Evolutionary conservation across 2,888 invertebrate genomes (phyloP).

Genomic region (Aethes cnicana): DNA sequence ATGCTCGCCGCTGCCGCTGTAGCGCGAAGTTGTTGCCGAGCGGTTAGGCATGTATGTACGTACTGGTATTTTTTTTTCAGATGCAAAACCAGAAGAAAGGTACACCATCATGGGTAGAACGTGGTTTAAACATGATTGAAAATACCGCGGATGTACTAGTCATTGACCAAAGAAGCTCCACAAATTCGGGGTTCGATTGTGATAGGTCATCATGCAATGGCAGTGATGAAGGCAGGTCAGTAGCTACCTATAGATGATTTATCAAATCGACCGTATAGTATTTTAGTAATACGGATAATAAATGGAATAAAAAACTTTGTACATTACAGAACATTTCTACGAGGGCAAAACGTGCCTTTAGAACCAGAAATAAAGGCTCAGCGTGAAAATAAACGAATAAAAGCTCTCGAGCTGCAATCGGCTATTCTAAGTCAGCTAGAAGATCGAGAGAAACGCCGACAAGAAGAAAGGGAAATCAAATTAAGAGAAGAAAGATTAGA

Average conservation of each 20-base stretch:
- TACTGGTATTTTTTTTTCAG: constrained; percentile 48
- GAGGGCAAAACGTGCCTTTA: constrained; percentile 93
- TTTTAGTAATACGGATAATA: too few species aligned
- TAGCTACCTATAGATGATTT: too few species aligned
- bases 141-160: constrained; percentile 79
- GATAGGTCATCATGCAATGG: constrained; percentile 74
- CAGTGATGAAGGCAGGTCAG: constrained; percentile 74
- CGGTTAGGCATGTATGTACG: too few species aligned
- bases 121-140: constrained; percentile 80
- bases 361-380: constrained; percentile 91
- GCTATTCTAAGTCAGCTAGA: constrained; percentile 92
- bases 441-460: constrained; percentile 88
- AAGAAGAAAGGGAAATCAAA: constrained; percentile 88
- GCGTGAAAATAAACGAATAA: constrained; percentile 90
- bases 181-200: constrained; percentile 70
- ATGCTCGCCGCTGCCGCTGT: too few species aligned
- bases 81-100: constrained; percentile 78
- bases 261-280: too few species aligned
- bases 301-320: too few species aligned
- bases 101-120: constrained; percentile 82
- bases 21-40: too few species aligned
- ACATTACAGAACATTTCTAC: constrained; percentile 85
- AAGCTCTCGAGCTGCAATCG: constrained; percentile 92
- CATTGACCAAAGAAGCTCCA: constrained; percentile 80
- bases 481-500: constrained; percentile 90